Evolutionary conservation across 2,888 invertebrate genomes (phyloP), one percentile per base, ranked within the genome.

Genomic region (Himalopsyche tibetana): DNA sequence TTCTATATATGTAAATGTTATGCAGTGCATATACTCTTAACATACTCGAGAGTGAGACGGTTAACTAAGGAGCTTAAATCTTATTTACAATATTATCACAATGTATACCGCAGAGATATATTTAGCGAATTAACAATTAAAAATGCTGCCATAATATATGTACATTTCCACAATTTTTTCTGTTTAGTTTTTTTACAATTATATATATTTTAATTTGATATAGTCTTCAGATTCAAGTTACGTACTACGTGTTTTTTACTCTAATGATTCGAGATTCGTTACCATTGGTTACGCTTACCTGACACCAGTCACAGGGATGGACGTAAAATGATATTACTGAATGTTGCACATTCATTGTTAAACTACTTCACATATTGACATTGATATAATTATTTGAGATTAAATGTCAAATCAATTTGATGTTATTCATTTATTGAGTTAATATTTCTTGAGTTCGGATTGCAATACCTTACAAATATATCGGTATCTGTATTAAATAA

Each of bases 191-290:
- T 74, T 74, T 74, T 38, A 74, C 19, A 74, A 12, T 28, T 28
- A 38, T 11, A 36, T 11, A 74, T 36, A 38, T 28, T 36, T 36
- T 74, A 38, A 63, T 28, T 74, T 36, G 28, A 69, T 69, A 69
- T 6, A 8, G 9, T 45, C 45, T 28, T 11, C n/a, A 63, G 63
- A 63, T 19, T 69, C 74, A 74, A 63, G 6, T 15, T 3, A 36
- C 38, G 36, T 74, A 74, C 74, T 36, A 74, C 19, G n/a, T 74
- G 12, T 9, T 74, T 69, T 74, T 36, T 63, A 63, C 4, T 74
- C 12, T 74, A 74, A 74, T 38, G 74, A 74, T 74, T 36, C 15
- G 74, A 38, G 74, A 74, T 74, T 38, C n/a, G 74, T 74, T 74
- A 74, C 74, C 74, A 38, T 5, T 74, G 38, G 15, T 36, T 15